A percentile compares a stretch with the other conserved stretches of the same genome.
phyloP scores from a whole-genome alignment of 2,888 invertebrate genomes.

The Acrocyrtus sp. region DNA sequence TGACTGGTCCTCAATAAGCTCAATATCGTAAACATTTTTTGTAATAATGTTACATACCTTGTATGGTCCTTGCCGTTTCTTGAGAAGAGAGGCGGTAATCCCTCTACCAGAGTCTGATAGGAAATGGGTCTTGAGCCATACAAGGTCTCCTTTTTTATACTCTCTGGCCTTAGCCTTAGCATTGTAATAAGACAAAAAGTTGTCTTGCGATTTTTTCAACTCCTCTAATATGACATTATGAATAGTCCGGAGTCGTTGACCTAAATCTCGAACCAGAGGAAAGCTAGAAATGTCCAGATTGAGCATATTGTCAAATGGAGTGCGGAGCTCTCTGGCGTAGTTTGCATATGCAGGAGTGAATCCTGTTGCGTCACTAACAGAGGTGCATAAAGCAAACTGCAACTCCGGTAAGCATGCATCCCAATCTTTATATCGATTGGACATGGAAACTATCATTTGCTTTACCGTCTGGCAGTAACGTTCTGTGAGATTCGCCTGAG shows the following conservation, averaged over 20 bases:
- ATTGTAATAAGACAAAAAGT: conserved; percentile 10
- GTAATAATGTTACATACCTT: not conserved
- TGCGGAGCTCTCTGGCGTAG: conserved; percentile 42
- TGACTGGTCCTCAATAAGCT: not conserved
- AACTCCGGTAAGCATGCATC: conserved; percentile 31
- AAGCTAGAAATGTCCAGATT: not conserved
- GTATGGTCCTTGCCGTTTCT: conserved; percentile 37
- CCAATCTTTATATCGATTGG: conserved; percentile 26
- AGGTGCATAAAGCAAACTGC: conserved; percentile 38
- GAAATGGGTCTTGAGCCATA: conserved; percentile 30
- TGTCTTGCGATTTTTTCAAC: not conserved
- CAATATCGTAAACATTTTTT: not conserved
- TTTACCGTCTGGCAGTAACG: conserved; percentile 28
- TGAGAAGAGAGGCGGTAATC: conserved; percentile 14
- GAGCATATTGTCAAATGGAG: conserved; percentile 36
- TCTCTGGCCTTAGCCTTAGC: not conserved
- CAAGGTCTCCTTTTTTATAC: conserved; percentile 23
- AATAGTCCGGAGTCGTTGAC: not conserved
- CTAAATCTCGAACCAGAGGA: not conserved
- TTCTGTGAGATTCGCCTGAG: conserved; percentile 35
- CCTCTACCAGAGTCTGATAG: conserved; percentile 24
- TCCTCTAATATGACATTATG: not conserved
- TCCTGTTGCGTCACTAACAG: conserved; percentile 20
- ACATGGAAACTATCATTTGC: conserved; percentile 2
- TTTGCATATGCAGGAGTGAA: conserved; percentile 48